These are phyloP conservation scores for Drosophila cognata DNA, from an alignment of 2,888 invertebrate genomes.

Conservation along the genomic window DNA sequence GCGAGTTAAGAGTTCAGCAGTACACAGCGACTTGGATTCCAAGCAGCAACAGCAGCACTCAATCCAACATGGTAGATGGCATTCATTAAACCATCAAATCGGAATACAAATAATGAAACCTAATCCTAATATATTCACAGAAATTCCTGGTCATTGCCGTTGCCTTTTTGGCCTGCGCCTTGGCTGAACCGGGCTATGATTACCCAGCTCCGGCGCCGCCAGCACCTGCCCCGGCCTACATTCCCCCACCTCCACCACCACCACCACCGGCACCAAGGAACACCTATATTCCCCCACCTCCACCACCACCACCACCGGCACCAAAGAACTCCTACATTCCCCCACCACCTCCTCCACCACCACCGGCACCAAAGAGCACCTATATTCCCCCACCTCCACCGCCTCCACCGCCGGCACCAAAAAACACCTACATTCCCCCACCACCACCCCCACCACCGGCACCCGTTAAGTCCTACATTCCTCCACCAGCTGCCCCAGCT, in stretches of 20 bases:
- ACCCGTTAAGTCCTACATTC: constrained; percentile 29
- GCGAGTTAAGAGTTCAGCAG: constrained; percentile 60
- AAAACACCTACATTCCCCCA: constrained; percentile 62
- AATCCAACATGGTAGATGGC: constrained; percentile 54
- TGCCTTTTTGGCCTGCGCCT: constrained; percentile 77
- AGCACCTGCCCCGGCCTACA: constrained; percentile 60
- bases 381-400: constrained; percentile 47
- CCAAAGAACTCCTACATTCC: constrained; percentile 36
- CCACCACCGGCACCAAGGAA: constrained; percentile 48
- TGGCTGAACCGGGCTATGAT: constrained; percentile 70
- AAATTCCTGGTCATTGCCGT: constrained; percentile 68
- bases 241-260: constrained; percentile 44
- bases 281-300: constrained; percentile 58
- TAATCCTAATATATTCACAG: constrained; percentile 26
- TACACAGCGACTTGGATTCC: constrained; percentile 63
- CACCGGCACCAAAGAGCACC: constrained; percentile 61
- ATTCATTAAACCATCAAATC: constrained; percentile 17
- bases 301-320: constrained; percentile 44
- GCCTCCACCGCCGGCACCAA: constrained; percentile 45
- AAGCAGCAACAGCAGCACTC: constrained; percentile 54
- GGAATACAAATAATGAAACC: not conserved
- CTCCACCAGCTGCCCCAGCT: constrained; percentile 51
- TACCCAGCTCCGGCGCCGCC: constrained; percentile 69
- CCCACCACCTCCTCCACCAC: constrained; percentile 63
- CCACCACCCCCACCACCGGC: constrained; percentile 7